Evolutionary conservation across 2,888 invertebrate species (phyloP).

Genomic region (Stenoptilia bipunctidactyla): DNA sequence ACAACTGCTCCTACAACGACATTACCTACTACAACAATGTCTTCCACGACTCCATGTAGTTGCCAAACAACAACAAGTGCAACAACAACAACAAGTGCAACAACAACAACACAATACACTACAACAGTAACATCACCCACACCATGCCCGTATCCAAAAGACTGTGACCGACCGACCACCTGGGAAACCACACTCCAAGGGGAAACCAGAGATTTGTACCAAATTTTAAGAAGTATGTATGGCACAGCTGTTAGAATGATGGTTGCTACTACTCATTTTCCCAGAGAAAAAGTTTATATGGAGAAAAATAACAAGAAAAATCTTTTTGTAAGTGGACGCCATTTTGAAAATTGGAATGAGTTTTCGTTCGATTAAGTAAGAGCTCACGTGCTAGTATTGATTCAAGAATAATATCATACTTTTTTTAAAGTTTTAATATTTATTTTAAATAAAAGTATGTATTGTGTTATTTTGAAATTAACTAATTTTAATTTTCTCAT

Average conservation of each 20-base stretch:
- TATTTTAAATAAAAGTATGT: too few relatives aligned
- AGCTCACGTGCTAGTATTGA: too few relatives aligned
- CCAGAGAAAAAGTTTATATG: conserved; percentile 5
- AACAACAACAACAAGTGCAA: conserved; percentile 5
- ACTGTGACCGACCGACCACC: conserved; percentile 35
- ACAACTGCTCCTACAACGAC: conserved; percentile 2
- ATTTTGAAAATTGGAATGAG: background rate
- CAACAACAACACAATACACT: conserved; percentile 4
- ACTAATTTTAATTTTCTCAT: too few relatives aligned
- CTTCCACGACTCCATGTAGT: conserved; percentile 2
- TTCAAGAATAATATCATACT: too few relatives aligned
- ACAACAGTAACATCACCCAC: conserved; percentile 3
- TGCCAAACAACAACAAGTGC: conserved; percentile 4
- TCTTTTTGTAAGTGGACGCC: background rate
- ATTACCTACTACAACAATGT: conserved; percentile 2
- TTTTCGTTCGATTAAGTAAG: too few relatives aligned
- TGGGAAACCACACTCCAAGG: conserved; percentile 51
- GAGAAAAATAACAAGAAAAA: background rate
- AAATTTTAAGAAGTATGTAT: conserved; percentile 35
- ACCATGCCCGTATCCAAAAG: conserved; percentile 21
- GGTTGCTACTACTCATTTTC: conserved; percentile 35
- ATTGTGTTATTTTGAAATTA: too few relatives aligned
- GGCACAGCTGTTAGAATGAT: conserved; percentile 31
- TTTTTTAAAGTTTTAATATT: too few relatives aligned
- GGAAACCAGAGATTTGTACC: conserved; percentile 47